Evolutionary conservation across 2,888 invertebrate genomes (phyloP).

Genomic region (Ypsolopha scabrella): DNA sequence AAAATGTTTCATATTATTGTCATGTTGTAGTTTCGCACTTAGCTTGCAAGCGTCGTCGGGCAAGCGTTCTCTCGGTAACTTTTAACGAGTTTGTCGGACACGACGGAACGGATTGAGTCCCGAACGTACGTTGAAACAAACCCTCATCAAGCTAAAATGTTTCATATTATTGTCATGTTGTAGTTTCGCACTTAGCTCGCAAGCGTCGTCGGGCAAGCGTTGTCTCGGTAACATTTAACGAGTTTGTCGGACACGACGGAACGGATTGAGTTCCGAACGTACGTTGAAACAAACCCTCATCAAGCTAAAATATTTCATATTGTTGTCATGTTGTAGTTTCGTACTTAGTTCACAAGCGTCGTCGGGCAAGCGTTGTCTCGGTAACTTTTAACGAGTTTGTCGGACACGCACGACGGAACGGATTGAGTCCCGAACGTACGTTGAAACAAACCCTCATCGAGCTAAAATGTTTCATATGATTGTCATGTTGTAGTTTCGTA

Average conservation of each 20-base stretch:
- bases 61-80: slow-evolving; percentile 58
- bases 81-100: slow-evolving; percentile 70
- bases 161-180: slow-evolving; percentile 57
- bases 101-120: slow-evolving; percentile 1
- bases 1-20: slow-evolving; percentile 55
- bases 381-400: slow-evolving; percentile 69
- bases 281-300: too few species aligned
- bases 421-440: too few species aligned
- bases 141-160: slow-evolving; percentile 27
- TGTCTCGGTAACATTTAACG: slow-evolving; percentile 67
- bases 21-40: slow-evolving; percentile 62
- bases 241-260: slow-evolving; percentile 56
- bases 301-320: slow-evolving; percentile 42
- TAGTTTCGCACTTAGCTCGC: slow-evolving; percentile 62
- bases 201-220: slow-evolving; percentile 57
- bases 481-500: too few species aligned
- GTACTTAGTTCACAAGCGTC: slow-evolving; percentile 64
- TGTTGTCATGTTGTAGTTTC: slow-evolving; percentile 60
- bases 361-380: slow-evolving; percentile 54
- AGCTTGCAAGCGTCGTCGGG: slow-evolving; percentile 61
- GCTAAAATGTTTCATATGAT: too few species aligned
- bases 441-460: too few species aligned
- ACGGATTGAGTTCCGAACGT: too few species aligned
- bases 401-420: slow-evolving; percentile 35
- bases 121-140: too few species aligned